Conservation (phyloP, 1,140 invertebrate species). For the Drosophila kanapiae region DNA sequence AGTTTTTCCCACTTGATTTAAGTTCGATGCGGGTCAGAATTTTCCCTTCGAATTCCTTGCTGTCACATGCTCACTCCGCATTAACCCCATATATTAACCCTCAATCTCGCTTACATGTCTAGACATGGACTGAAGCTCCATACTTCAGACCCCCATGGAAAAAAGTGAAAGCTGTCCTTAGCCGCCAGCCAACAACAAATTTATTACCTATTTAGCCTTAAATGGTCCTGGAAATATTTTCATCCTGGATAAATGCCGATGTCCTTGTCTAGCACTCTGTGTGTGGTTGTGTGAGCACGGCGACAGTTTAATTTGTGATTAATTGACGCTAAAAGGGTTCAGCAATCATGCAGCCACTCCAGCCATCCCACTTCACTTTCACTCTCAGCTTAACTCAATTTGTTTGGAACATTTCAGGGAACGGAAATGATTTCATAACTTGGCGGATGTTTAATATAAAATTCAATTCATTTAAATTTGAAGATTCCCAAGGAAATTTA, state of each 20-base stretch:
- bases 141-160: conserved; percentile 1
- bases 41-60: not conserved
- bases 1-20: conserved; percentile 28
- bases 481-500: conserved; percentile 48
- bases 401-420: conserved; percentile 55
- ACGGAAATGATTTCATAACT: conserved; percentile 75
- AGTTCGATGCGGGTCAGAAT: conserved; percentile 28
- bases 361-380: conserved; percentile 68
- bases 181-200: conserved; percentile 73
- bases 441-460: conserved; percentile 73
- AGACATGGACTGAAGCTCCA: conserved; percentile 53
- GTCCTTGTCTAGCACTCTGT: not conserved
- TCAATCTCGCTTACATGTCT: conserved; percentile 51
- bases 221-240: conserved; percentile 78
- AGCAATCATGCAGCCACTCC: conserved; percentile 58
- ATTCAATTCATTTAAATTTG: conserved; percentile 64
- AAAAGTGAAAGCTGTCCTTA: conserved; percentile 71
- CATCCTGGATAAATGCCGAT: conserved; percentile 68
- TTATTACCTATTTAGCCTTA: conserved; percentile 82
- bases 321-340: conserved; percentile 84
- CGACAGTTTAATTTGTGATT: conserved; percentile 81
- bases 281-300: conserved; percentile 18
- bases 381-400: conserved; percentile 67
- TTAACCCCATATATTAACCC: conserved; percentile 43
- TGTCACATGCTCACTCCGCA: conserved; percentile 8